Evolutionary conservation across 1,140 invertebrate species (phyloP), one percentile per base, ranked within the genome.

Genomic region (Goniozus legneri): DNA sequence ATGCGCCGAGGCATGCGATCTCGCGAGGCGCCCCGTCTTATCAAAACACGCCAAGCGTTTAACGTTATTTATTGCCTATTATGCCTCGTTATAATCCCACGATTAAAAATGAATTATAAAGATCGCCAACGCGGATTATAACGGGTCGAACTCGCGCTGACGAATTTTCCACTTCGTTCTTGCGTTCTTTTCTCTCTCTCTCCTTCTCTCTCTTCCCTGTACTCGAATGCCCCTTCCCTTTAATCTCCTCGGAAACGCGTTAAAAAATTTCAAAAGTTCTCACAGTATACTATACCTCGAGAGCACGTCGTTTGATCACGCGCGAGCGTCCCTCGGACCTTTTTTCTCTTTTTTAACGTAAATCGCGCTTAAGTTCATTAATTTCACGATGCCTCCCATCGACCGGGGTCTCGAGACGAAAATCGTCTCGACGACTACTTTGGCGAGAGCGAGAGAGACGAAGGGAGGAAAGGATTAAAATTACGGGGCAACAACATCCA

Each of bases 31-130:
- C 49, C 35, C 20, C 51, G 44, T 34, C 59, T 58, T 64, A 65
- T 65, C 61, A 65, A 67, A 67, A 65, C 63, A 64, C 55, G 53
- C 30, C 37, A 15, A 44, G 47, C 55, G 53, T 58, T 65, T 60
- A 64, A 42, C 51, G 32, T 62, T 60, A 65, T 65, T 67, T 65
- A 67, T 65, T 52, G 54, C 48, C 60, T 58, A 59, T 67, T 64
- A 54, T 33, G 50, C 54, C 15, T 10, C 27, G 15, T 21, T 27
- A 12, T n/a, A 37, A 16, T 20, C 30, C 31, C 10, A 15, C 20
- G 43, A 19, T 43, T 49, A n/a, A n/a, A n/a, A n/a, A n/a, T n/a
- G n/a, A n/a, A n/a, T n/a, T n/a, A n/a, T n/a, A n/a, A n/a, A n/a
- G n/a, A n/a, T n/a, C n/a, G n/a, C n/a, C n/a, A n/a, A n/a, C n/a